A percentile compares a stretch with the other conserved stretches of the same genome.
These are phyloP conservation scores for Stegodyphus dumicola DNA, from an alignment of 1,140 invertebrate genomes.

Conservation along the genomic window DNA sequence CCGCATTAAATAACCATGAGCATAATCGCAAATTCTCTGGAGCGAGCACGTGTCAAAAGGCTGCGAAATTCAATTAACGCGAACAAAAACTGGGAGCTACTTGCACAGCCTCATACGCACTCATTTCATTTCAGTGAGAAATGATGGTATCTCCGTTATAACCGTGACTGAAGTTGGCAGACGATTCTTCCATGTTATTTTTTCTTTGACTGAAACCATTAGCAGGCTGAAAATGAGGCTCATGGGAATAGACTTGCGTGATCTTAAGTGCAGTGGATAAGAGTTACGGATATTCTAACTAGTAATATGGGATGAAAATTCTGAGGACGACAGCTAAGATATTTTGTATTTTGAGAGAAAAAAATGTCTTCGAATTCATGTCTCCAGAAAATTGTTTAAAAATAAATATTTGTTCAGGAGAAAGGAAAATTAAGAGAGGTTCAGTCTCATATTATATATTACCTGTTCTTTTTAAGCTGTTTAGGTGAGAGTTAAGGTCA, in stretches of 20 bases:
- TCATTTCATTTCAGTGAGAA: constrained; percentile 19
- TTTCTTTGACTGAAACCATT: constrained; percentile 11
- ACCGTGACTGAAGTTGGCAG: constrained; percentile 24
- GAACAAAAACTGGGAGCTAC: background rate
- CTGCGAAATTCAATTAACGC: constrained; percentile 20
- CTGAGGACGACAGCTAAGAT: constrained; percentile 1
- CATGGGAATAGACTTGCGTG: constrained; percentile 18
- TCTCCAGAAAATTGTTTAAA: no score
- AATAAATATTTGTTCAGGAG: no score
- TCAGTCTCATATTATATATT: no score
- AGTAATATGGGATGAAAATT: background rate
- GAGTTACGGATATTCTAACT: background rate
- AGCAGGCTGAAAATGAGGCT: constrained; percentile 26
- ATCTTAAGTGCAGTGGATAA: constrained; percentile 1
- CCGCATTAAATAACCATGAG: constrained; percentile 10
- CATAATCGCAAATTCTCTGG: background rate
- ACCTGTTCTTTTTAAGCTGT: no score
- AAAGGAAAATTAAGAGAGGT: no score
- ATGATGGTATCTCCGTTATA: constrained; percentile 14
- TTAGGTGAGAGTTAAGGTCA: no score
- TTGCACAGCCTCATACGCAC: background rate
- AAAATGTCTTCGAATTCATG: no score
- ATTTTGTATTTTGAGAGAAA: no score
- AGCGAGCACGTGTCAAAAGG: background rate
- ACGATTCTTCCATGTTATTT: constrained; percentile 19